A percentile compares a stretch with the other conserved stretches of the same genome.
phyloP scores from a whole-genome alignment of 2,888 invertebrate genomes.

The Nephrocerus scutellatus region DNA sequence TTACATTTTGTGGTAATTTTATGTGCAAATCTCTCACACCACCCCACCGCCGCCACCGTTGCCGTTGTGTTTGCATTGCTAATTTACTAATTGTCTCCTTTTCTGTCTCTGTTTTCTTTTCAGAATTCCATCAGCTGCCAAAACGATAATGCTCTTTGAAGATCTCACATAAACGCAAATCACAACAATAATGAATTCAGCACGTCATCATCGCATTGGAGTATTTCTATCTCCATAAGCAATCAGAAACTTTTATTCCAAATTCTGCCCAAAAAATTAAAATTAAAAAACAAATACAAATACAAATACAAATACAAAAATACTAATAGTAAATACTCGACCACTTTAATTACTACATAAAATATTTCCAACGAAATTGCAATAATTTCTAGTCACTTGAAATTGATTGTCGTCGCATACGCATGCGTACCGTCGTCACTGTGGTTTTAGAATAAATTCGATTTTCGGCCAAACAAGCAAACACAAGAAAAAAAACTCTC shows the following conservation, averaged over 20 bases:
- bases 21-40: too few species aligned
- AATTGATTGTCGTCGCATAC: too few species aligned
- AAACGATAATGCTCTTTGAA: constrained; percentile 35
- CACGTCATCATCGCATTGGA: constrained; percentile 47
- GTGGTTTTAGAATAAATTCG: too few species aligned
- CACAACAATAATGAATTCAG: constrained; percentile 44
- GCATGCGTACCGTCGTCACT: too few species aligned
- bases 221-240: constrained; percentile 47
- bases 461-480: too few species aligned
- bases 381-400: constrained; percentile 20
- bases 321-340: too few species aligned
- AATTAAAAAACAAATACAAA: constrained; percentile 13
- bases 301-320: constrained; percentile 5
- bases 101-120: constrained; percentile 20
- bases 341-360: constrained; percentile 6
- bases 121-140: constrained; percentile 20
- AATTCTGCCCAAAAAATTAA: constrained; percentile 13
- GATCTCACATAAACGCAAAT: constrained; percentile 36
- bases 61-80: too few species aligned
- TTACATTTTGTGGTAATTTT: too few species aligned
- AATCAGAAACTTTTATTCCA: constrained; percentile 1
- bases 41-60: too few species aligned
- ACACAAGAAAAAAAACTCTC: too few species aligned
- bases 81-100: constrained; percentile 9
- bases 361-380: constrained; percentile 13